phyloP scores from a whole-genome alignment of 2,888 invertebrate species.

The Campoplex nolae region DNA sequence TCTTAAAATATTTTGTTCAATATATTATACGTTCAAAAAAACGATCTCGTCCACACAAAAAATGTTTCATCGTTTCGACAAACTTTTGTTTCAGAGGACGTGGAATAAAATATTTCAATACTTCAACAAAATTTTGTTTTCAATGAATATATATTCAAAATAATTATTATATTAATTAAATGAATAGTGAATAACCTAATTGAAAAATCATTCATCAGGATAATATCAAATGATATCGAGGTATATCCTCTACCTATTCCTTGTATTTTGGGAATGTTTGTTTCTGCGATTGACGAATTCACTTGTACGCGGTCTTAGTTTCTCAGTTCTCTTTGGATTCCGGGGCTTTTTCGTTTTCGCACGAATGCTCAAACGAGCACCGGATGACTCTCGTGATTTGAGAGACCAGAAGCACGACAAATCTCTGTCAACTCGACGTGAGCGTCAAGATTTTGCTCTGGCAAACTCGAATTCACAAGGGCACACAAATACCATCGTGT shows the following conservation, averaged over 20 bases:
- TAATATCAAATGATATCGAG: background rate
- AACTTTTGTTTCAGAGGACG: too few relatives aligned
- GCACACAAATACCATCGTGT: background rate
- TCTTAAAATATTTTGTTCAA: too few relatives aligned
- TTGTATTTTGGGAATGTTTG: background rate
- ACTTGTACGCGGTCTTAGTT: background rate
- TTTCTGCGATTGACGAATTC: conserved; percentile 6
- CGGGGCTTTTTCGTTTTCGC: conserved; percentile 13
- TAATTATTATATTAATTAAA: background rate
- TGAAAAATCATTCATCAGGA: background rate
- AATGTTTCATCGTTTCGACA: too few relatives aligned
- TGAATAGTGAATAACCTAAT: background rate
- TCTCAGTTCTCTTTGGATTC: conserved; percentile 9
- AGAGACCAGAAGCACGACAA: conserved; percentile 5
- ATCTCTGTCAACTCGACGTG: background rate
- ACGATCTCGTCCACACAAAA: too few relatives aligned
- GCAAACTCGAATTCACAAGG: conserved; percentile 8
- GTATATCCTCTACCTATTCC: too few relatives aligned
- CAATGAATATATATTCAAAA: background rate
- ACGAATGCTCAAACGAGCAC: conserved; percentile 29
- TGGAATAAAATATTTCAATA: too few relatives aligned
- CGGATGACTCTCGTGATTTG: conserved; percentile 13
- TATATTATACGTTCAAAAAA: too few relatives aligned
- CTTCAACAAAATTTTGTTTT: too few relatives aligned
- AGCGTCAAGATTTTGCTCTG: conserved; percentile 1